Percentiles rank a stretch among this genome's conserved stretches.
Evolutionary conservation across 2,797 vertebrate genomes (phyloP).

Genomic region (Odontamblyopus lacepedii): DNA sequence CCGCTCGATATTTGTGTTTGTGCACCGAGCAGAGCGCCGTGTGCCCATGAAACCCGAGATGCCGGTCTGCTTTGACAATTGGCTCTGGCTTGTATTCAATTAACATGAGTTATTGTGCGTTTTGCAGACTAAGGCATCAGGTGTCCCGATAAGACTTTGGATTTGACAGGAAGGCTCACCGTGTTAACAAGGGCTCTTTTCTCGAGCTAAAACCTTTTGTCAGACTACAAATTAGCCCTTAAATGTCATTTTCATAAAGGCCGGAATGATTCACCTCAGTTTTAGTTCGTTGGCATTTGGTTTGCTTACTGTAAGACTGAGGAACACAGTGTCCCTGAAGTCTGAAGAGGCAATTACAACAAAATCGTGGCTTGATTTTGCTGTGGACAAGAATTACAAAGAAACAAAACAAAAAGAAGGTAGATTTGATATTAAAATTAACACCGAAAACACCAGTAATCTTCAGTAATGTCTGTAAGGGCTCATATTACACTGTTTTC

Average conservation of each 20-base stretch:
- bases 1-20: constrained; percentile 13
- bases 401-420: too few species aligned
- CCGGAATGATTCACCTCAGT: not conserved
- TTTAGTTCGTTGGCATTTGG: not conserved
- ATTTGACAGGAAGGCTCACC: constrained; percentile 37
- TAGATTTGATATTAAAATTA: too few species aligned
- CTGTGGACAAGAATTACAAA: not conserved
- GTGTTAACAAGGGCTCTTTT: constrained; percentile 25
- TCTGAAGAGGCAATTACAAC: not conserved
- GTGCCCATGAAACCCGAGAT: constrained; percentile 61
- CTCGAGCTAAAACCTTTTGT: constrained; percentile 15
- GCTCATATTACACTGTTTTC: too few species aligned
- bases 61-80: constrained; percentile 40
- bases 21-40: constrained; percentile 32
- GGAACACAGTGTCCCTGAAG: not conserved
- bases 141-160: constrained; percentile 45
- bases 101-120: constrained; percentile 55
- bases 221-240: constrained; percentile 1
- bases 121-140: constrained; percentile 47
- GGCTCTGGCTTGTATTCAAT: constrained; percentile 58
- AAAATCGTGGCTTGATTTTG: not conserved
- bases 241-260: not conserved
- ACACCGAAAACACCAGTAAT: too few species aligned
- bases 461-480: too few species aligned
- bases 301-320: not conserved